Conservation (phyloP, 92 coral and sea anemone genomes). For the Diadumene lineata region DNA sequence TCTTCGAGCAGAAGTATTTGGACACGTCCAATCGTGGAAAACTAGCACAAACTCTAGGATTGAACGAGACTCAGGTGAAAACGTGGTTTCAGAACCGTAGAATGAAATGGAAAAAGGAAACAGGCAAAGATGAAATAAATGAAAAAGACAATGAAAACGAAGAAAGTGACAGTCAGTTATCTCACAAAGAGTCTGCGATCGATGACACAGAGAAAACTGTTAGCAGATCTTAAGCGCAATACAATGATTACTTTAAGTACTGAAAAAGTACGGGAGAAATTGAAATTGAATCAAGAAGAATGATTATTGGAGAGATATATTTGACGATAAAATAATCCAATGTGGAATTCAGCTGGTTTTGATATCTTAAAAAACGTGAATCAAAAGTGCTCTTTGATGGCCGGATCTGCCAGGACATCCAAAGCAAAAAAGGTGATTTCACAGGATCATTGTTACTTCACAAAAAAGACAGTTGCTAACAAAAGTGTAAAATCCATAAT, state of each 20-base stretch:
- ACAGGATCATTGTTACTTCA: background rate
- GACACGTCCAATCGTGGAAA: constrained; percentile 96
- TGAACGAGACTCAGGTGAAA: constrained; percentile 96
- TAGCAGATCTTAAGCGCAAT: constrained; percentile 6
- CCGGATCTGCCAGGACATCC: constrained; percentile 10
- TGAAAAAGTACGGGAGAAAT: background rate
- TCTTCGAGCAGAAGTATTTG: constrained; percentile 92
- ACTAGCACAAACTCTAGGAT: constrained; percentile 89
- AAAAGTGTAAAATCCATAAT: background rate
- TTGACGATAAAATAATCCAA: background rate
- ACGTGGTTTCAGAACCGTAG: constrained; percentile 99
- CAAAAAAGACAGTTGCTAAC: constrained; percentile 8
- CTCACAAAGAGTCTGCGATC: constrained; percentile 5
- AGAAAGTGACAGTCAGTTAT: background rate
- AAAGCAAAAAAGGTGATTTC: constrained; percentile 5
- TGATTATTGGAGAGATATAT: constrained; percentile 1
- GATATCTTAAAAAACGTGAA: background rate
- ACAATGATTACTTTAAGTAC: background rate
- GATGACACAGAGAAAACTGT: constrained; percentile 2
- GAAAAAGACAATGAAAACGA: constrained; percentile 25
- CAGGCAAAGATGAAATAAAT: constrained; percentile 25
- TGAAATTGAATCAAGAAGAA: background rate
- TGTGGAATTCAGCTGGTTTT: background rate
- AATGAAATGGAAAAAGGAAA: constrained; percentile 96
- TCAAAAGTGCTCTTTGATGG: background rate